A percentile compares a stretch with the other conserved stretches of the same genome.
Evolutionary conservation across 2,797 vertebrate genomes (phyloP).

Genomic region (Schizopygopsis malacanthus): DNA sequence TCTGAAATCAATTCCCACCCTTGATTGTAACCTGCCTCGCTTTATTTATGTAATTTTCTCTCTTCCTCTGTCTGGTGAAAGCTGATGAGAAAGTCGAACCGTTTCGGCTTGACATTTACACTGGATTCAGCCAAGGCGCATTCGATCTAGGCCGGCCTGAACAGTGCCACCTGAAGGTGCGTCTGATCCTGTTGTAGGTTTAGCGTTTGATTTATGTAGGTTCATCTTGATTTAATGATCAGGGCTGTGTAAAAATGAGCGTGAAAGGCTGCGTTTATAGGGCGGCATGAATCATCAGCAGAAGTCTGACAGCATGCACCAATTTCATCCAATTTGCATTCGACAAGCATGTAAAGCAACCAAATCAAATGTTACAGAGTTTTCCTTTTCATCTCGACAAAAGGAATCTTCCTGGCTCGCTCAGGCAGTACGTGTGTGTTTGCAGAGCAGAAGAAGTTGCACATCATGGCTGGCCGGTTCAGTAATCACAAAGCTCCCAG

Average conservation of each 20-base stretch:
- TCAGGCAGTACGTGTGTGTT: slow-evolving; percentile 8
- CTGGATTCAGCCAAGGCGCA: background rate
- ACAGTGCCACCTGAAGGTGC: slow-evolving; percentile 7
- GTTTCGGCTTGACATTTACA: slow-evolving; percentile 11
- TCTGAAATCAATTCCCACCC: slow-evolving; percentile 66
- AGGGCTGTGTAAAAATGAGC: slow-evolving; percentile 25
- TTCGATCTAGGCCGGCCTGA: background rate
- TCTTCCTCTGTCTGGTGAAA: slow-evolving; percentile 24
- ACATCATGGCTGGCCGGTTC: slow-evolving; percentile 46
- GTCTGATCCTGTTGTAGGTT: background rate
- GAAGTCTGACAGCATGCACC: slow-evolving; percentile 34
- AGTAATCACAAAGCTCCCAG: slow-evolving; percentile 46
- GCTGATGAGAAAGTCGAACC: slow-evolving; percentile 27
- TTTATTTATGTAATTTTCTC: slow-evolving; percentile 59
- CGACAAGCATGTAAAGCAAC: slow-evolving; percentile 33
- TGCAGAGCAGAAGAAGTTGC: slow-evolving; percentile 35
- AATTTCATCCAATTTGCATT: slow-evolving; percentile 43
- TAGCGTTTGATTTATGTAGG: background rate
- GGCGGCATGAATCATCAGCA: slow-evolving; percentile 29
- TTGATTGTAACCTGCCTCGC: slow-evolving; percentile 65
- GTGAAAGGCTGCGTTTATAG: slow-evolving; percentile 6
- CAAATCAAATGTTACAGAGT: slow-evolving; percentile 43
- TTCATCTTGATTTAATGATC: slow-evolving; percentile 21
- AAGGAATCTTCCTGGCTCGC: slow-evolving; percentile 18
- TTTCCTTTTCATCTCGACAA: slow-evolving; percentile 33